Evolutionary conservation across 2,113 vertebrate genomes (phyloP), one percentile per base, ranked within the genome.

Genomic region (Megaleporinus macrocephalus): DNA sequence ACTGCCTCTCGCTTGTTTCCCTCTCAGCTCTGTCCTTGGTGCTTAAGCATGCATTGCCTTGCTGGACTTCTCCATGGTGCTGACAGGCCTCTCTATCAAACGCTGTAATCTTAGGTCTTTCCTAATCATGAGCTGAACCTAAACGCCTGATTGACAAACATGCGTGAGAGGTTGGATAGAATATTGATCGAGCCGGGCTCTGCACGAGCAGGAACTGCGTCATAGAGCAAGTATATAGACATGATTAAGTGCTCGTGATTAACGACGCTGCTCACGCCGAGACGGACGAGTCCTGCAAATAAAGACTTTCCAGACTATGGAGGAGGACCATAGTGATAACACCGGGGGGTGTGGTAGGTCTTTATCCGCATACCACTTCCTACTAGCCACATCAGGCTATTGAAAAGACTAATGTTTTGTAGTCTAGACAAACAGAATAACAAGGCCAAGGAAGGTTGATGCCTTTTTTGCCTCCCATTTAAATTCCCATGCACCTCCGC

Each of bases 21-120:
- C 51, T 51, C 51, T 47, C 51, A 36, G 59, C 83, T 44, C 66
- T 86, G 81, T 85, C 76, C 85, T 79, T 85, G 85, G 82, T 80
- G 26, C 85, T 86, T 81, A 85, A 80, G 69, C 63, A 26, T 49
- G 73, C 77, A 66, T 27, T 29, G 76, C 74, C 49, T 55, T 62
- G 57, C 69, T 72, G 76, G 77, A 57, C 27, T 59, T 84, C 73
- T 79, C 85, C 85, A 66, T 84, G 85, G 81, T 82, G 53, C 76
- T 86, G 75, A 86, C 77, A 29, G 13, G 63, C 63, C 62, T 26
- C 26, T 79, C 44, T 29, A 44, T 55, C 41, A 53, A 61, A 59
- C 30, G 66, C 73, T 79, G 65, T 74, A 77, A 49, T 73, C 44
- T 69, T 26, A n/a, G 18, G 74, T 70, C 73, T 47, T 74, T 57